Conservation (phyloP, 2,113 vertebrate genomes). For the pig (Sus scrofa) region T2T-Sscrofa CM000818.6:41545501-41546000, state of each 20-base stretch:
- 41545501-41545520: not conserved
- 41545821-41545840: not conserved
- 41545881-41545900: not conserved
- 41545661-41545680: no score
- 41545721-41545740: no score
- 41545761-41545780: not conserved
- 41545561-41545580: slow-evolving; percentile 42
- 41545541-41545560: slow-evolving; percentile 28
- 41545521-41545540: slow-evolving; percentile 19
- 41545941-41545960: no score
- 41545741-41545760: no score
- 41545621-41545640: not conserved
- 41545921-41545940: not conserved
- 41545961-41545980: not conserved
- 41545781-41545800: no score
- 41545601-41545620: slow-evolving; percentile 29
- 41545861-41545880: not conserved
- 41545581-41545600: not conserved
- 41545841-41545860: not conserved
- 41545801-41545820: not conserved
- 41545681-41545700: no score
- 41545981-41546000: not conserved
- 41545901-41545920: not conserved
- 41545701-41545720: no score
- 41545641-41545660: not conserved